These are phyloP conservation scores for Junonia oenone DNA, from an alignment of 2,888 invertebrate species.

Conservation along the genomic window DNA sequence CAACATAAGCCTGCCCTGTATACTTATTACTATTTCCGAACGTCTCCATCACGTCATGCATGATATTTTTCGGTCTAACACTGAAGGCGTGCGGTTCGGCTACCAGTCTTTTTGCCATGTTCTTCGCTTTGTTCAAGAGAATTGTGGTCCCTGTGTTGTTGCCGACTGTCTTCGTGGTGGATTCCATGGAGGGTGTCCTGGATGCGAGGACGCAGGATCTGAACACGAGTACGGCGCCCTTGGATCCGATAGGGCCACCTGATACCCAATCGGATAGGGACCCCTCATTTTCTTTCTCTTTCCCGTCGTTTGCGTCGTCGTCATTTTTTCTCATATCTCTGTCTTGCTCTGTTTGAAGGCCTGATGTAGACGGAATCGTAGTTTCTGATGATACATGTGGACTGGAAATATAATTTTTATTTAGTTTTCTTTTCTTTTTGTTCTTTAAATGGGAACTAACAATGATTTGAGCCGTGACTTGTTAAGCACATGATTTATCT, in stretches of 20 bases:
- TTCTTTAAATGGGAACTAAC: conserved; percentile 1
- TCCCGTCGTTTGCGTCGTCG: conserved; percentile 46
- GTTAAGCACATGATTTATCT: conserved; percentile 12
- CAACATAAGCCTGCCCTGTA: conserved; percentile 55
- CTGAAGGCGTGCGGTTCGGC: conserved; percentile 64
- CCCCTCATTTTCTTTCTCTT: conserved; percentile 53
- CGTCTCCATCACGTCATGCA: conserved; percentile 75
- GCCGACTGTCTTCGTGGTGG: conserved; percentile 59
- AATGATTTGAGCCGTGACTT: conserved; percentile 9
- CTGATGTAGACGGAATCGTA: conserved; percentile 68
- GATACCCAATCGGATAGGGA: conserved; percentile 75
- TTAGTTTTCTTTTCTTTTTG: too few relatives aligned
- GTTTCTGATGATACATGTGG: conserved; percentile 74
- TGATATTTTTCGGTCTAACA: conserved; percentile 64
- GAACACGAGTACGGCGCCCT: conserved; percentile 83
- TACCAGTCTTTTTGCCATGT: conserved; percentile 65
- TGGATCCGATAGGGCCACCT: conserved; percentile 81
- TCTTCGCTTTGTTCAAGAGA: conserved; percentile 67
- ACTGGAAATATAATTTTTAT: conserved; percentile 46
- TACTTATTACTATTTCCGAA: conserved; percentile 58
- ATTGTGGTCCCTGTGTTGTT: conserved; percentile 67
- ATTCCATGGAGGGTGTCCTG: conserved; percentile 65
- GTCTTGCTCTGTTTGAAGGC: conserved; percentile 52
- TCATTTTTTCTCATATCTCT: conserved; percentile 67
- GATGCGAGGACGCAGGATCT: conserved; percentile 82